phyloP scores from a whole-genome alignment of 2,797 vertebrate species.

The Typhlichthys eigenmanni region DNA sequence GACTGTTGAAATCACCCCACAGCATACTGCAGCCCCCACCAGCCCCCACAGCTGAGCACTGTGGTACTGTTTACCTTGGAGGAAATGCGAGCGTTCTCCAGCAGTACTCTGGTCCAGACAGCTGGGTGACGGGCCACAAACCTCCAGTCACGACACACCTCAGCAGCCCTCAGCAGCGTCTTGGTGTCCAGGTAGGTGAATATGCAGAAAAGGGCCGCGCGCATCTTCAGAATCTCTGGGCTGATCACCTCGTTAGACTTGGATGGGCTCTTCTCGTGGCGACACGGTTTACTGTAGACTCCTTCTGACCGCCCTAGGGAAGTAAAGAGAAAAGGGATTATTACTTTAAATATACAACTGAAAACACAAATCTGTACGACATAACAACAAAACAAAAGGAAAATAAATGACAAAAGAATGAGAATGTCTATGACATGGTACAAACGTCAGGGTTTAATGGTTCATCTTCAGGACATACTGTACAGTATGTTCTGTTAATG shows the following conservation, averaged over 20 bases:
- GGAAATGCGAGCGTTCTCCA: conserved; percentile 94
- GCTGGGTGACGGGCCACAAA: conserved; percentile 96
- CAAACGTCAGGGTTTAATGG: too few relatives aligned
- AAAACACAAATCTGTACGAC: too few relatives aligned
- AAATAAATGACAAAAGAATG: too few relatives aligned
- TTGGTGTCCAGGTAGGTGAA: conserved; percentile 98
- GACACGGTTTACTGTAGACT: conserved; percentile 73
- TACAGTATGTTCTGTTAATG: too few relatives aligned
- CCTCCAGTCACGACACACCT: conserved; percentile 96
- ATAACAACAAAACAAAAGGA: too few relatives aligned
- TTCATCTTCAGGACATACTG: too few relatives aligned
- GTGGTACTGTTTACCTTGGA: conserved; percentile 84
- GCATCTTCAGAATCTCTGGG: conserved; percentile 96
- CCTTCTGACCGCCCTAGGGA: conserved; percentile 74
- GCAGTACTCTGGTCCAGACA: conserved; percentile 94
- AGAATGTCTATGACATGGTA: too few relatives aligned
- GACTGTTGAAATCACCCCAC: too few relatives aligned
- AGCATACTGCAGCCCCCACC: too few relatives aligned
- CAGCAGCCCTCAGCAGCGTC: conserved; percentile 88
- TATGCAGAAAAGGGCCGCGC: conserved; percentile 96
- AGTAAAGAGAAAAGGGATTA: not conserved
- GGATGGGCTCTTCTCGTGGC: conserved; percentile 88
- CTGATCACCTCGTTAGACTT: conserved; percentile 95
- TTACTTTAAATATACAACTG: too few relatives aligned
- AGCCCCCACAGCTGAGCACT: too few relatives aligned